phyloP scores from a whole-genome alignment of 2,888 invertebrate genomes.

The Drosophila barbarae region DNA sequence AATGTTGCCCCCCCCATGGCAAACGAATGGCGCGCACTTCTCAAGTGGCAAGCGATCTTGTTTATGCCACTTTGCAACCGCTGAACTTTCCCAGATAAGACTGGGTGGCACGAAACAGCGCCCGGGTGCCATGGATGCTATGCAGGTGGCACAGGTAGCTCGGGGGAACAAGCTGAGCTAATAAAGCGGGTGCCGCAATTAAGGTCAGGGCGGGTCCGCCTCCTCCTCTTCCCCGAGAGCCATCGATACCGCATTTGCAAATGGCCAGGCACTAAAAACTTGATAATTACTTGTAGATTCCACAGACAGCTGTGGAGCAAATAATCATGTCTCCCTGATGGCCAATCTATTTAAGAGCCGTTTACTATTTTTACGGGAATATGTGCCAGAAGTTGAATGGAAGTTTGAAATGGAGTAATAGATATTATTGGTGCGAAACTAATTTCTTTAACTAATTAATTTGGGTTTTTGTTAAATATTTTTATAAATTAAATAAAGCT shows the following conservation, averaged over 20 bases:
- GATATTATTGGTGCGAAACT: too few species aligned
- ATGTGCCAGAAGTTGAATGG: neutral
- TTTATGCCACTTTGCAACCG: constrained; percentile 59
- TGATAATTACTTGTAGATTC: constrained; percentile 43
- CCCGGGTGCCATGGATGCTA: neutral
- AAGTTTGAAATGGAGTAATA: neutral
- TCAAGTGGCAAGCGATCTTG: constrained; percentile 69
- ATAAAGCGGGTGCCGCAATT: constrained; percentile 43
- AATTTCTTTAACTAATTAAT: neutral
- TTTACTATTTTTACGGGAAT: neutral
- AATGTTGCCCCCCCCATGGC: constrained; percentile 41
- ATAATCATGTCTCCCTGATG: constrained; percentile 18
- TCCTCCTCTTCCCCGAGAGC: neutral
- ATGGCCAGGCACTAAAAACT: constrained; percentile 29
- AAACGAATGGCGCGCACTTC: constrained; percentile 56
- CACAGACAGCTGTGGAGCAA: constrained; percentile 9
- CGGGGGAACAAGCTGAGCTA: constrained; percentile 18
- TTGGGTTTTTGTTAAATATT: neutral
- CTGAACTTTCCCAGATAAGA: constrained; percentile 47
- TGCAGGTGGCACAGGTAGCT: constrained; percentile 34
- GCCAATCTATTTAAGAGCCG: constrained; percentile 7
- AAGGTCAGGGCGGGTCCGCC: constrained; percentile 23
- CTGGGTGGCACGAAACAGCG: constrained; percentile 2
- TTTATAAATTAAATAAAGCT: too few species aligned
- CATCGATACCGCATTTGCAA: constrained; percentile 28